Evolutionary conservation across 2,113 vertebrate genomes (phyloP).

Genomic region (Python bivittatus): DNA sequence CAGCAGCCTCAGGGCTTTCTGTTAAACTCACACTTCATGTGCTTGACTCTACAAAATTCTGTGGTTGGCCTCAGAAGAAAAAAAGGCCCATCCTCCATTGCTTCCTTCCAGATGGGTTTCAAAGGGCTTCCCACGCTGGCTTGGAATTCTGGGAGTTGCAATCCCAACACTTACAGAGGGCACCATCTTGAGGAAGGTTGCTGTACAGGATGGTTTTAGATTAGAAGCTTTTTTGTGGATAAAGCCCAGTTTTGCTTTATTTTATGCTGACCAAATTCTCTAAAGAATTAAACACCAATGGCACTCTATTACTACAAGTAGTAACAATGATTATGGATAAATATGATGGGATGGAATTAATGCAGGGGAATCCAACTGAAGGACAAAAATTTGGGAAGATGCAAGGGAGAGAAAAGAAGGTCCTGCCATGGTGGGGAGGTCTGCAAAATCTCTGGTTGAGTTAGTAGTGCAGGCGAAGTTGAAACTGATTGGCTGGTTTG

Average conservation of each 20-base stretch:
- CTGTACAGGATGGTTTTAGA: not conserved
- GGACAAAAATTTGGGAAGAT: not conserved
- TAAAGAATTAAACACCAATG: not conserved
- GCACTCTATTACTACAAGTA: not conserved
- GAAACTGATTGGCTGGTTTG: not conserved
- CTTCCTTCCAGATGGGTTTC: not conserved
- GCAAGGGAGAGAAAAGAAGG: not conserved
- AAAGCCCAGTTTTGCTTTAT: not conserved
- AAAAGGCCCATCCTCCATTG: not conserved
- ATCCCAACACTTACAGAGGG: not conserved
- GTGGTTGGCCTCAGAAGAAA: not conserved
- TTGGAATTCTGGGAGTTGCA: not conserved
- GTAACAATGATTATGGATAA: not conserved
- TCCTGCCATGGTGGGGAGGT: not conserved
- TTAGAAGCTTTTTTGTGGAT: not conserved
- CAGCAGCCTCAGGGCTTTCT: not conserved
- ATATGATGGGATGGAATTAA: not conserved
- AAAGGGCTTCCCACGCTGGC: not conserved
- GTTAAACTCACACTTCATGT: not conserved
- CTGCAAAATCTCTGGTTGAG: not conserved
- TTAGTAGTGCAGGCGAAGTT: not conserved
- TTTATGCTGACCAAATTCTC: not conserved
- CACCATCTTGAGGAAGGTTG: not conserved
- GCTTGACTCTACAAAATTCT: not conserved
- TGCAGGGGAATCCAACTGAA: not conserved